Evolutionary conservation across 2,113 vertebrate species (phyloP).

Genomic region (Chloropsis hardwickii): DNA sequence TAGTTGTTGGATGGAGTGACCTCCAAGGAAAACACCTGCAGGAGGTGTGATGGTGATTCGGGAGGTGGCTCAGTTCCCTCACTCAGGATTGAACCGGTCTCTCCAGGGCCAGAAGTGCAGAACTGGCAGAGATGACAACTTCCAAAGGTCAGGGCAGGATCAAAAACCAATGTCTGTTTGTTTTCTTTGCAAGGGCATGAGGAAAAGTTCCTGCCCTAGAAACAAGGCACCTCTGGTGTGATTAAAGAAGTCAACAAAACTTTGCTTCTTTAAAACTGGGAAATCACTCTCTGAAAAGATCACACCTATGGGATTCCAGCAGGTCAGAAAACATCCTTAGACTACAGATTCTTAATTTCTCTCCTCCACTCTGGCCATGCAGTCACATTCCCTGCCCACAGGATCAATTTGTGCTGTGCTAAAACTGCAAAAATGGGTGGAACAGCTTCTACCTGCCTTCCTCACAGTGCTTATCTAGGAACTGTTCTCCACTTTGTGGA

Average conservation of each 20-base stretch:
- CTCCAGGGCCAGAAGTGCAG: neutral
- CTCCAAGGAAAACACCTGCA: constrained; percentile 33
- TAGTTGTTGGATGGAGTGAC: neutral
- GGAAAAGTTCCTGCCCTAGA: neutral
- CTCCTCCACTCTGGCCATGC: neutral
- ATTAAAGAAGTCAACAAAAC: neutral
- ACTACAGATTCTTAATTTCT: neutral
- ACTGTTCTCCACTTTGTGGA: neutral
- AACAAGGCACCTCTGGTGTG: neutral
- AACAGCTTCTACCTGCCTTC: neutral
- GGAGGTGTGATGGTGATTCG: neutral
- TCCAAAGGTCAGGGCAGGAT: constrained; percentile 2
- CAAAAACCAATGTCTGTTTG: neutral
- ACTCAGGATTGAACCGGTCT: neutral
- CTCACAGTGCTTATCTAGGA: neutral
- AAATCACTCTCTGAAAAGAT: neutral
- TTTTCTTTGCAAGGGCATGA: neutral
- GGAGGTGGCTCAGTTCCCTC: neutral
- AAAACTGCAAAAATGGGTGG: neutral
- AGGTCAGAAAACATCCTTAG: neutral
- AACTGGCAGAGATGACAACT: constrained; percentile 1
- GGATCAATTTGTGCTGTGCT: neutral
- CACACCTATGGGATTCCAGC: neutral
- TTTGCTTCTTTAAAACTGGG: neutral
- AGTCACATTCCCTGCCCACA: neutral